Evolutionary conservation across 2,888 invertebrate species (phyloP), one percentile per base, ranked within the genome.

Genomic region (Melinaea menophilus): DNA sequence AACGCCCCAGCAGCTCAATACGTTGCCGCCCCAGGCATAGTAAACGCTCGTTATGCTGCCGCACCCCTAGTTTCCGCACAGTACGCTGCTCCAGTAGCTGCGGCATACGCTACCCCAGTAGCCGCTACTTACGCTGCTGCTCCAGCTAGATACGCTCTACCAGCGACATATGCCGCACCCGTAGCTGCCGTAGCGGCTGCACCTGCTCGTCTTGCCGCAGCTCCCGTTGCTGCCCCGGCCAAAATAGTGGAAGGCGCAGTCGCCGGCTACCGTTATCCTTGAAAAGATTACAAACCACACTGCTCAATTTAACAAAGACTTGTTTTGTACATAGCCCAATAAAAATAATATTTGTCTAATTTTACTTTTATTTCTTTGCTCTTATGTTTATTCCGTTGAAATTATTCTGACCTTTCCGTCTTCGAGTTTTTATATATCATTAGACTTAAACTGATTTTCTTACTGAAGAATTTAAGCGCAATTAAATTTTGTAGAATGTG

Each of bases 161-260:
- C 79, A 0, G 69, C 75, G 0, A 69, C 73, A 4, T 77, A 77
- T 71, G 73, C 92, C 90, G 64, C 88, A 31, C 62, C 71, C 2
- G 64, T 68, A 3, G 73, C 72, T 48, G 68, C 67, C 12, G 69
- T 72, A n/a, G 68, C 70, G 0, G 68, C 72, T 5, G 69, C 78
- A 35, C 72, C 78, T 12, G 71, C 73, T 41, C 69, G 74, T 33
- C 69, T 73, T 3, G 69, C 72, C n/a, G 75, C 75, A 1, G 77
- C 77, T 2, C 79, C 77, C 35, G 78, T 76, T 35, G 66, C 95
- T 92, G 76, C 95, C 89, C 74, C 95, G 89, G 88, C 94, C 88
- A 80, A 95, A 75, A 41, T 94, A 84, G 81, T 95, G 87, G 74
- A 94, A 86, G 82, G 75, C 57, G 79, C 80, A 47, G 82, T 73